These are phyloP conservation scores for Andrena bucephala DNA, from an alignment of 2,888 invertebrate species.

Conservation along the genomic window DNA sequence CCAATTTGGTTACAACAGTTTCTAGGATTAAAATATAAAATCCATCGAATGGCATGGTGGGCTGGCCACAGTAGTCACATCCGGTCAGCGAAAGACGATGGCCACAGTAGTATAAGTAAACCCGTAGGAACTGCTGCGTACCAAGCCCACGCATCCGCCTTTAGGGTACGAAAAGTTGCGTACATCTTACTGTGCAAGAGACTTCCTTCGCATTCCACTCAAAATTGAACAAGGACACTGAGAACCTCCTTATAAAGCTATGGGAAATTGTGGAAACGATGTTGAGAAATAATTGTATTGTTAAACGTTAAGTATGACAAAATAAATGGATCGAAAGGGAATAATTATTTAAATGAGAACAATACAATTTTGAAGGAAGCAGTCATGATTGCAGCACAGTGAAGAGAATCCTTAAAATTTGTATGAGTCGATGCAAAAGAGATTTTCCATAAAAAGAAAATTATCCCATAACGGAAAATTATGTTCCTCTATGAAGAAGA, in stretches of 20 bases:
- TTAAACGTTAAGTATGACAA: not conserved
- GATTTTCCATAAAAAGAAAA: conserved; percentile 6
- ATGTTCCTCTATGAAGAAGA: conserved; percentile 23
- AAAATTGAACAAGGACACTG: not conserved
- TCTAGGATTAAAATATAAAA: not conserved
- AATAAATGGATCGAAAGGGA: not conserved
- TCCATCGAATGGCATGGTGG: not conserved
- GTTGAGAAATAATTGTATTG: not conserved
- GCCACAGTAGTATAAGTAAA: conserved; percentile 23
- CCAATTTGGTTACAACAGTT: not conserved
- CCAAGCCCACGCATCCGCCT: conserved; percentile 46
- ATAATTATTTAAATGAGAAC: not conserved
- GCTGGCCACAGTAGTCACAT: conserved; percentile 13
- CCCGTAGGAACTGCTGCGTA: conserved; percentile 24
- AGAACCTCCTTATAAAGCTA: not conserved
- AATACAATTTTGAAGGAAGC: no score
- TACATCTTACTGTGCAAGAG: not conserved
- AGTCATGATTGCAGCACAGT: not conserved
- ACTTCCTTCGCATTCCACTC: not conserved
- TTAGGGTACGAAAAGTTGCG: conserved; percentile 18
- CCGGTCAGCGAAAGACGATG: conserved; percentile 15
- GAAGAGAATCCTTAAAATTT: not conserved
- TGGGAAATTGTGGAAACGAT: not conserved
- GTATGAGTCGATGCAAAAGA: not conserved
- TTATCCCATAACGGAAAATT: conserved; percentile 16